Percentiles rank a stretch among this genome's conserved stretches.
These are phyloP conservation scores for Brenthis daphne DNA, from an alignment of 2,888 invertebrate species.

Conservation along the genomic window DNA sequence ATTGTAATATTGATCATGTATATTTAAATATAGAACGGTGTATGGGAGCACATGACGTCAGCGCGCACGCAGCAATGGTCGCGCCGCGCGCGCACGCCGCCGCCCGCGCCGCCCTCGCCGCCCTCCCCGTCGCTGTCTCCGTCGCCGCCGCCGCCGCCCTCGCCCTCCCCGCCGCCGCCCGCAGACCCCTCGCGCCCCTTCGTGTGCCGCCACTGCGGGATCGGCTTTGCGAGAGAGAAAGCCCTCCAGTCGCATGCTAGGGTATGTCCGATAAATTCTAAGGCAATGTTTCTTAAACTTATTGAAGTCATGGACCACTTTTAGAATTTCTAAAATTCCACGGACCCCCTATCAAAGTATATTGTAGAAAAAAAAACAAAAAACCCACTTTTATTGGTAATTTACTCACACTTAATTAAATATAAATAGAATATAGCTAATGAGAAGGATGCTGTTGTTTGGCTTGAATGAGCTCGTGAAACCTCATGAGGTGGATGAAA, in stretches of 20 bases:
- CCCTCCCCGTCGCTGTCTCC: constrained; percentile 48
- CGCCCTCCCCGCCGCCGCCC: constrained; percentile 57
- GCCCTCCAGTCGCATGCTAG: constrained; percentile 89
- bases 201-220: constrained; percentile 85
- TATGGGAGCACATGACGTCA: constrained; percentile 78
- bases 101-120: constrained; percentile 48
- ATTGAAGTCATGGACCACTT: too few species aligned
- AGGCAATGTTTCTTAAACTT: not conserved
- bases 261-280: constrained; percentile 51
- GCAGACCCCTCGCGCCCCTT: constrained; percentile 89
- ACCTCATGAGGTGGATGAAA: too few species aligned
- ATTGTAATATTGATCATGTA: not conserved
- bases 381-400: too few species aligned
- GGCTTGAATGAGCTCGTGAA: too few species aligned
- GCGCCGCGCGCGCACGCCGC: constrained; percentile 58
- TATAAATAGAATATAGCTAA: too few species aligned
- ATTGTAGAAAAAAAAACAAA: too few species aligned
- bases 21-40: constrained; percentile 54
- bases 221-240: constrained; percentile 91
- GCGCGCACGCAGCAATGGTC: constrained; percentile 80
- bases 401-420: too few species aligned
- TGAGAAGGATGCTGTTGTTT: too few species aligned
- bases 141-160: constrained; percentile 44
- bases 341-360: too few species aligned
- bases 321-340: too few species aligned